Percentiles rank a stretch among this genome's conserved stretches.
Conservation (phyloP, 2,113 vertebrate species). For the Brachyhypopomus gauderio region DNA sequence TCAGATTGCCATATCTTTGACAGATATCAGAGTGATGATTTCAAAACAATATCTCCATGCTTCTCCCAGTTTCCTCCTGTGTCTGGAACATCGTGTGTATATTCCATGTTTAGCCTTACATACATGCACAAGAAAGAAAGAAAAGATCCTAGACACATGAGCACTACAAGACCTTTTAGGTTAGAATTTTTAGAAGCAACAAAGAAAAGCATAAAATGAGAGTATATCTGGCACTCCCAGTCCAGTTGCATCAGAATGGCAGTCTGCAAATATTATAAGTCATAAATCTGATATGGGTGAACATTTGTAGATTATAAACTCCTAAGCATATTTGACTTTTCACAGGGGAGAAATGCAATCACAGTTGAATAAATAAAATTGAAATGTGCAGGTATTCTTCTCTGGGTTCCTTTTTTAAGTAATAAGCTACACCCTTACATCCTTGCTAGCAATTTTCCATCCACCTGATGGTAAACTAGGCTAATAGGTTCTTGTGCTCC, state of each 20-base stretch:
- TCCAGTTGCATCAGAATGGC: neutral
- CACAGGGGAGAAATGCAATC: slow-evolving; percentile 14
- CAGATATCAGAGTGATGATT: too few species aligned
- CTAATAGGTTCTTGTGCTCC: slow-evolving; percentile 50
- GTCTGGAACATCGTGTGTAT: too few species aligned
- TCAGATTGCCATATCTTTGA: too few species aligned
- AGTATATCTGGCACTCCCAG: neutral
- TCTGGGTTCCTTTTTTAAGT: neutral
- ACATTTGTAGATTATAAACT: slow-evolving; percentile 57
- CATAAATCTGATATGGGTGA: slow-evolving; percentile 55
- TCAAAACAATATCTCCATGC: too few species aligned
- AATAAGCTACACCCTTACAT: slow-evolving; percentile 22
- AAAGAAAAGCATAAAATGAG: slow-evolving; percentile 4
- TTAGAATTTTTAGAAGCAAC: neutral
- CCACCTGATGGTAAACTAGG: slow-evolving; percentile 45
- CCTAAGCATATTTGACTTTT: slow-evolving; percentile 57
- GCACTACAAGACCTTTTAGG: neutral
- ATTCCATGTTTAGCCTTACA: too few species aligned
- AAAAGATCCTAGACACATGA: neutral
- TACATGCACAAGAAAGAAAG: too few species aligned
- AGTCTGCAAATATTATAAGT: slow-evolving; percentile 51
- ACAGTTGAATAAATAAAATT: slow-evolving; percentile 34
- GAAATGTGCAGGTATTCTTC: neutral
- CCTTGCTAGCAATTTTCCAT: slow-evolving; percentile 40
- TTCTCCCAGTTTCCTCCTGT: too few species aligned